These are phyloP conservation scores for Papilio gigon DNA, from an alignment of 2,888 invertebrate species.

Conservation along the genomic window DNA sequence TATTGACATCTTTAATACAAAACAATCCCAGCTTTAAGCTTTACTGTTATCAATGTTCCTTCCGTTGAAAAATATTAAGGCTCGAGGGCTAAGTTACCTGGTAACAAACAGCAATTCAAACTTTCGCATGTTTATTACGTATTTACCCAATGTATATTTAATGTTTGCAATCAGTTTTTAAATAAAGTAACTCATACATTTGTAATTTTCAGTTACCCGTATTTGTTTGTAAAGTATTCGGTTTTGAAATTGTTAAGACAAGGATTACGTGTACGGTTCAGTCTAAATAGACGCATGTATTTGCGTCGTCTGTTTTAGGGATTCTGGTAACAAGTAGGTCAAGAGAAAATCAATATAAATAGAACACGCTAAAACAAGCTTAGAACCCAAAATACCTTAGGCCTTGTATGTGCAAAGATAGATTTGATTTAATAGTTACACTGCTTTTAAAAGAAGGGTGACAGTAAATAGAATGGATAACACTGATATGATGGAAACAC, in stretches of 20 bases:
- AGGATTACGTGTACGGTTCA: background rate
- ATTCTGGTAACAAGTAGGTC: constrained; percentile 31
- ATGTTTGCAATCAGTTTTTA: too few relatives aligned
- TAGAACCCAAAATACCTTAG: constrained; percentile 1
- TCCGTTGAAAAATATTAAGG: too few relatives aligned
- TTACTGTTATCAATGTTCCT: too few relatives aligned
- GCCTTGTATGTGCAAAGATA: background rate
- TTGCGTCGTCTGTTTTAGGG: constrained; percentile 14
- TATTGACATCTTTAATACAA: too few relatives aligned
- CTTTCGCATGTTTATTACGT: too few relatives aligned
- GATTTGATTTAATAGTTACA: background rate
- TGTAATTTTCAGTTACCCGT: too few relatives aligned
- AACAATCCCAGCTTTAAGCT: too few relatives aligned
- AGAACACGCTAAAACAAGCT: constrained; percentile 27
- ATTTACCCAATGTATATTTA: too few relatives aligned
- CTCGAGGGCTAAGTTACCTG: too few relatives aligned
- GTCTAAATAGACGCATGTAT: background rate
- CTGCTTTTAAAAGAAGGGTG: background rate
- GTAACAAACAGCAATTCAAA: too few relatives aligned
- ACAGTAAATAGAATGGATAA: background rate
- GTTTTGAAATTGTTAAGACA: background rate
- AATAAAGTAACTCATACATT: too few relatives aligned
- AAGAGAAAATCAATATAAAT: constrained; percentile 28
- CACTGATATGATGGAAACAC: too few relatives aligned
- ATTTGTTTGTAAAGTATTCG: background rate